Evolutionary conservation across 1,140 invertebrate genomes (phyloP), one percentile per base, ranked within the genome.

Genomic region (Musca vetustissima): DNA sequence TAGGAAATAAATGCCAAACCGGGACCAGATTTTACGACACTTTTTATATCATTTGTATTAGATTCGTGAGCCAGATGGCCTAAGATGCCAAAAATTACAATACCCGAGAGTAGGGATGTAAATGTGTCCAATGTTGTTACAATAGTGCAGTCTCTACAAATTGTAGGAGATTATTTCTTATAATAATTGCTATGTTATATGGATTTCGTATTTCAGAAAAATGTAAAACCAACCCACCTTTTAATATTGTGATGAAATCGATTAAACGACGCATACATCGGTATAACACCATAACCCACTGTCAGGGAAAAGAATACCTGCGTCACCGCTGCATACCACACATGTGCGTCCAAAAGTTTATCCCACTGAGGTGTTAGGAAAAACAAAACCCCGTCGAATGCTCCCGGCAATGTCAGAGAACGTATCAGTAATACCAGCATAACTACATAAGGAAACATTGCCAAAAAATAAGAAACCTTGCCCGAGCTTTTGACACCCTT

Each of bases 61-160:
- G 89, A 83, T 73, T 90, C 88, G 71, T 88, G 84, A 0, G 90
- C 90, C 70, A 92, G 78, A 74, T 91, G 90, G 6, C 93, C 92
- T 52, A 96, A 83, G 55, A 96, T 91, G 0, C 92, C 92, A 76
- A 96, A 96, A 68, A 95, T 93, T 11, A 94, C 93, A 50, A 93
- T 88, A 1, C 93, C 94, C 4, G 94, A 92, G 9, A 96, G 83
- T 21, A 96, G 80, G 72, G 92, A 94, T 0, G 94, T 96, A 55
- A 91, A 87, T 0, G 91, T 92, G 73, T 93, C 91, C 75, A 92
- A 71, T 0, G 88, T 88, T 15, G 91, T 92, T 0, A 93, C 89
- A 59, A 93, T 90, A 77, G 91, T 86, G 0, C 90, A 90, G 75
- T 93, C 91, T 64, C 86, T 86, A 92, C 90, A 8, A 93, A 0